Evolutionary conservation across 1,140 invertebrate species (phyloP), one percentile per base, ranked within the genome.

Genomic region (Musca domestica): DNA sequence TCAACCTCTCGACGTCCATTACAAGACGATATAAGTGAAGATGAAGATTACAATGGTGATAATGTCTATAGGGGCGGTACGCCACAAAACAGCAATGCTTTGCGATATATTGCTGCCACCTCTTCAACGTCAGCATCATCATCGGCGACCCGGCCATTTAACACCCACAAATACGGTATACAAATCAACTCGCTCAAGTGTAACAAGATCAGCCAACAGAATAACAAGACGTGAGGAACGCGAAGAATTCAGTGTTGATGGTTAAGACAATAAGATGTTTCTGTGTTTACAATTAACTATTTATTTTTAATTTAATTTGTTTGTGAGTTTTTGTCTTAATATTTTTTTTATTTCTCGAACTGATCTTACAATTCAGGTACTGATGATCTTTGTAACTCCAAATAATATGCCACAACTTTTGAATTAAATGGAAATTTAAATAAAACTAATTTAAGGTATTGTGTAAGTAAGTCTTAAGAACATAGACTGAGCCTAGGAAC

Each of bases 11-110:
- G 34, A 5, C 34, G 10, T 7, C 34, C 34, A 22, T 34, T 51
- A 27, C 46, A 2, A 34, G 64, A 25, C 3, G 64, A 69, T 30
- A 63, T 61, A 12, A 69, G 54, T 27, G 64, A 63, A 49, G 68
- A 69, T 48, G 64, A 69, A 47, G 54, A 65, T 17, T 20, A 48
- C 5, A 19, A n/a, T 17, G 25, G 22, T 23, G 63, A 47, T 17
- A 49, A 41, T 10, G 14, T n/a, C 3, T 19, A 2, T 22, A 34
- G 27, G 3, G 20, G 27, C 22, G 15, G 58, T n/a, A 41, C 64
- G 23, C 22, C 64, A 49, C 34, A 41, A 12, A 41, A 41, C 10
- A 41, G 34, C 10, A 41, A 10, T 41, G 12, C 6, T 10, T 65
- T 22, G 20, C 56, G 56, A 10, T 19, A 61, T 34, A 27, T 15